Conservation (phyloP, 2,888 invertebrate species). For the Lithophane ornitopus region DNA sequence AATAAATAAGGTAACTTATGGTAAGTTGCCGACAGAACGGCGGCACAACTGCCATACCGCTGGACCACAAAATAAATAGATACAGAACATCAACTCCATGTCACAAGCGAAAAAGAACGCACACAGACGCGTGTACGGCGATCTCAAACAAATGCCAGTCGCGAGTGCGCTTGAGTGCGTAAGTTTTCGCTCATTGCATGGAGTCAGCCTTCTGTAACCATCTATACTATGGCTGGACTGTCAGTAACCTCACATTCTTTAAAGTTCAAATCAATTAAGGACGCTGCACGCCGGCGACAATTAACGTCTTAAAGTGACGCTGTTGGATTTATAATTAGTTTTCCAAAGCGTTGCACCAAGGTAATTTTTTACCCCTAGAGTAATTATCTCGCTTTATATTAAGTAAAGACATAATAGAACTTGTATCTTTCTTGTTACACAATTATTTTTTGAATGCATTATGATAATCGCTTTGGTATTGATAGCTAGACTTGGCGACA, state of each 20-base stretch:
- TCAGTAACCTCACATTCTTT: slow-evolving; percentile 57
- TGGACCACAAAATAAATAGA: not conserved
- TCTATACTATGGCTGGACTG: slow-evolving; percentile 33
- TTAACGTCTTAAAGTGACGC: slow-evolving; percentile 45
- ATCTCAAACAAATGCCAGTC: slow-evolving; percentile 3
- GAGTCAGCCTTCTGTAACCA: not conserved
- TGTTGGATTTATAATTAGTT: slow-evolving; percentile 23
- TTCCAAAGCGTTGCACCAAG: slow-evolving; percentile 13
- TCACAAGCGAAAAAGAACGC: not conserved
- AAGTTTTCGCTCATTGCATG: not conserved
- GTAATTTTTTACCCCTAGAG: slow-evolving; percentile 22
- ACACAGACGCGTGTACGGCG: not conserved
- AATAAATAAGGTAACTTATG: slow-evolving; percentile 85
- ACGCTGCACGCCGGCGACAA: slow-evolving; percentile 71
- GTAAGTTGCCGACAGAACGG: slow-evolving; percentile 66
- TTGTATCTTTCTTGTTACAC: slow-evolving; percentile 51
- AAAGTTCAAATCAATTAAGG: slow-evolving; percentile 69
- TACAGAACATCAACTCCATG: not conserved
- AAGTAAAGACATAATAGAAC: slow-evolving; percentile 50
- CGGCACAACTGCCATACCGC: not conserved
- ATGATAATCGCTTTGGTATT: slow-evolving; percentile 56
- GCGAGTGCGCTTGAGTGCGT: not conserved
- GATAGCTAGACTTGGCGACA: slow-evolving; percentile 48
- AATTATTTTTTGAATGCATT: slow-evolving; percentile 36
- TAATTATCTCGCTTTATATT: slow-evolving; percentile 39